Base-by-base conservation (phyloP, 1,140 invertebrate species). In the Cyphomyrmex costatus region DNA sequence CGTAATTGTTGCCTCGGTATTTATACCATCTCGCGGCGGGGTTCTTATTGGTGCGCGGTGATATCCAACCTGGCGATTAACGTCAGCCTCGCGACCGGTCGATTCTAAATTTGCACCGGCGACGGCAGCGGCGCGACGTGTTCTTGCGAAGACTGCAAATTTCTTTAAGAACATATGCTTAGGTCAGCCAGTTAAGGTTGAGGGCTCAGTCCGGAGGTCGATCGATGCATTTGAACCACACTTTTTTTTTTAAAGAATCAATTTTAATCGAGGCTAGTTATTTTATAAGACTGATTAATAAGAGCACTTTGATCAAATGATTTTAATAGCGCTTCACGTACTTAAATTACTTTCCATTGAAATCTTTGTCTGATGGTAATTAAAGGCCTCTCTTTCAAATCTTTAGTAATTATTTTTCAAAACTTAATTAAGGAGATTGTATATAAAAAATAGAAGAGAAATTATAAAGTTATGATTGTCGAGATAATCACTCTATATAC, bases 1-100 rank as follows among this genome's bases (percentile, higher is more conserved):
- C n/a, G 12, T 82, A 82, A 82, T 82, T 82, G 24, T 70, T 66
- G 33, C 51, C 42, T 42, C 12, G 65, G 12, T 82, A 71, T 82
- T 82, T 58, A 33, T 65, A 68, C n/a, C n/a, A 33, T 51, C 42
- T 21, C 21, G 21, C 10, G 46, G 1, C 8, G 66, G 24, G 14
- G 8, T 53, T 70, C 53, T 71, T 4, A 71, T 82, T 82, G 33
- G 49, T n/a, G 51, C 76, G 76, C 58, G 24, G 16, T 27, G 33
- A 68, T 80, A 80, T 53, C 27, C 10, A 63, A 14, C 21, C 16
- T 24, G 42, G 46, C 63, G 63, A 68, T 80, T 79, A 77, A 77
- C 36, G 56, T 66, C 60, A 7, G 14, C 19, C 51, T 79, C n/a
- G 14, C n/a, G 21, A 79, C 21, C 65, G 65, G 14, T 36, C 65